phyloP scores from a whole-genome alignment of 35 echinoderm and acorn worm species.

The Ophioderma brevispina region DNA sequence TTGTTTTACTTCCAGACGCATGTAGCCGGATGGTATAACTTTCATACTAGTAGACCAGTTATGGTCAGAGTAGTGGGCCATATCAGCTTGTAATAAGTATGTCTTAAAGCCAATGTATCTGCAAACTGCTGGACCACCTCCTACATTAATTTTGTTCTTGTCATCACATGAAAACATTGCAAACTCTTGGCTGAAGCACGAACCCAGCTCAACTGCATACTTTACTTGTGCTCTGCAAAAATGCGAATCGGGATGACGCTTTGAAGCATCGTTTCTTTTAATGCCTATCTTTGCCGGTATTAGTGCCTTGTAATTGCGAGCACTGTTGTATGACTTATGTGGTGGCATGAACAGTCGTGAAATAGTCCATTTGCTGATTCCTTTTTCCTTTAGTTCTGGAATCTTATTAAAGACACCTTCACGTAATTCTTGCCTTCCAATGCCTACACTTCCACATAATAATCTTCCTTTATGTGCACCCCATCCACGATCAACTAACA shows the following conservation, averaged over 20 bases:
- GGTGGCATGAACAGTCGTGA: too few relatives aligned
- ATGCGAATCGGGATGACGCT: background rate
- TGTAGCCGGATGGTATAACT: conserved; percentile 16
- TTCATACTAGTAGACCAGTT: conserved; percentile 15
- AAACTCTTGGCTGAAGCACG: background rate
- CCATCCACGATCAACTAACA: too few relatives aligned
- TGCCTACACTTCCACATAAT: too few relatives aligned
- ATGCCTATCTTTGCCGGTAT: background rate
- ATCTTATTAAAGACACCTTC: too few relatives aligned
- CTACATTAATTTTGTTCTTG: conserved; percentile 19
- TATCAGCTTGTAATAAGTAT: background rate
- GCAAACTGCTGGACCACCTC: conserved; percentile 15
- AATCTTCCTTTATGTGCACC: too few relatives aligned
- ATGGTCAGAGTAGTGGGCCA: background rate
- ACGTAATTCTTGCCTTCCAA: too few relatives aligned
- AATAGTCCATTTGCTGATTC: too few relatives aligned
- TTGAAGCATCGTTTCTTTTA: background rate
- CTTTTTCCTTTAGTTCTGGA: too few relatives aligned
- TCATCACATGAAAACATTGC: conserved; percentile 13
- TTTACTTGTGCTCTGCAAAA: conserved; percentile 15
- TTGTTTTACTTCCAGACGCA: background rate
- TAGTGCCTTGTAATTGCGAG: background rate
- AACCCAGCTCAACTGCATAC: conserved; percentile 12
- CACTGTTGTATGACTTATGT: too few relatives aligned
- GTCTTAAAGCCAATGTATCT: background rate